Conservation (phyloP, 2,113 vertebrate species). For the Lagopus leucura region DNA sequence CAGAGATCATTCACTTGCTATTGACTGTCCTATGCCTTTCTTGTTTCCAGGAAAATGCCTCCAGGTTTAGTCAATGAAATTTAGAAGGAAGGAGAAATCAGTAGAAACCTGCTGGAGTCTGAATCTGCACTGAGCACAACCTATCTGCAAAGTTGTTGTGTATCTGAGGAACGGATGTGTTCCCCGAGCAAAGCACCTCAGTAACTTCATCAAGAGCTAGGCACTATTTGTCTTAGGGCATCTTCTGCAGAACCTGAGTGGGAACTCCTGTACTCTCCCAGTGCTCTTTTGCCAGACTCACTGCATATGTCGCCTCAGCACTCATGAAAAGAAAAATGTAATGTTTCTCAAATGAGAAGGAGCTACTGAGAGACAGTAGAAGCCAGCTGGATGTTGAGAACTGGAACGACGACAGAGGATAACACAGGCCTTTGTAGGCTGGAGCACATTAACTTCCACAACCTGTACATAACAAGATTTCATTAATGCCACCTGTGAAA, state of each 20-base stretch:
- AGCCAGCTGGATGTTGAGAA: not conserved
- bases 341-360: not conserved
- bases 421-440: not conserved
- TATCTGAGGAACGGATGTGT: not conserved
- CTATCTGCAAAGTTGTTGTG: not conserved
- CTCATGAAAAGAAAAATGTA: not conserved
- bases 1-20: not conserved
- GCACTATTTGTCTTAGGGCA: not conserved
- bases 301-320: accelerated
- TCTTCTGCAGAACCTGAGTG: accelerated
- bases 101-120: not conserved
- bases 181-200: not conserved
- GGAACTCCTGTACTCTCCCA: not conserved
- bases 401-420: not conserved
- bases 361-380: not conserved
- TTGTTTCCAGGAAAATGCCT: not conserved
- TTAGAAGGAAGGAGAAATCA: not conserved
- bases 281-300: not conserved
- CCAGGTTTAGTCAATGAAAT: not conserved
- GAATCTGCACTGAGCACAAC: not conserved
- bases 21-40: not conserved
- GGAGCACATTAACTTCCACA: not conserved
- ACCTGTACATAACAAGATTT: not conserved
- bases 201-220: not conserved
- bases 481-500: not conserved